These are phyloP conservation scores for Gortyna flavago DNA, from an alignment of 2,888 invertebrate genomes.

Conservation along the genomic window DNA sequence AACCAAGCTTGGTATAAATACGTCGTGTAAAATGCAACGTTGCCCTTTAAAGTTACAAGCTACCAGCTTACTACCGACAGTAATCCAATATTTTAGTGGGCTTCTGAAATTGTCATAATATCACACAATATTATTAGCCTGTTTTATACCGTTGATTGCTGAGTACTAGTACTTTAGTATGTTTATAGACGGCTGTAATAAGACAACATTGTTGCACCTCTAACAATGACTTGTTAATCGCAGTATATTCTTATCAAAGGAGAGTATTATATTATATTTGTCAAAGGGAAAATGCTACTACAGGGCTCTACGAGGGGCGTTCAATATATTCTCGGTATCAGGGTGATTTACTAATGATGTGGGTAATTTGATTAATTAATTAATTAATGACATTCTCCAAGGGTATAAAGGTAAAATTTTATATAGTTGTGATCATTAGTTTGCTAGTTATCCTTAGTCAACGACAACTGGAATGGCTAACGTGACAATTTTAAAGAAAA, in stretches of 20 bases:
- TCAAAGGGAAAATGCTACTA: neutral
- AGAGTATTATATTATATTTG: too few species aligned
- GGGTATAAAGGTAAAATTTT: too few species aligned
- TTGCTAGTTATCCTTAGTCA: too few species aligned
- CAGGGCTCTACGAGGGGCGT: too few species aligned
- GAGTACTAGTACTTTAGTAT: neutral
- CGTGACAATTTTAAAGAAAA: too few species aligned
- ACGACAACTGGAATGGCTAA: too few species aligned
- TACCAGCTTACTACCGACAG: neutral
- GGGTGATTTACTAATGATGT: too few species aligned
- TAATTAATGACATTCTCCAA: too few species aligned
- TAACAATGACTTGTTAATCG: neutral
- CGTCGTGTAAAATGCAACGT: slow-evolving; percentile 2
- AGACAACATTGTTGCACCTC: neutral
- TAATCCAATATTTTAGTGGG: slow-evolving; percentile 19
- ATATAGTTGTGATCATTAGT: too few species aligned
- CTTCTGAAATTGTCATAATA: slow-evolving; percentile 20
- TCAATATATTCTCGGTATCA: too few species aligned
- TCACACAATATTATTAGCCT: neutral
- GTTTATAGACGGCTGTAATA: neutral
- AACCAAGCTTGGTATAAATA: slow-evolving; percentile 17
- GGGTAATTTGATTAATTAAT: too few species aligned
- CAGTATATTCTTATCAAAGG: neutral
- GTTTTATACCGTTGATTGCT: slow-evolving; percentile 1
- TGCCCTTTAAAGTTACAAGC: slow-evolving; percentile 1